Evolutionary conservation across 2,113 vertebrate genomes (phyloP), one percentile per base, ranked within the genome.

Genomic region (Petrocephalus zakoni): DNA sequence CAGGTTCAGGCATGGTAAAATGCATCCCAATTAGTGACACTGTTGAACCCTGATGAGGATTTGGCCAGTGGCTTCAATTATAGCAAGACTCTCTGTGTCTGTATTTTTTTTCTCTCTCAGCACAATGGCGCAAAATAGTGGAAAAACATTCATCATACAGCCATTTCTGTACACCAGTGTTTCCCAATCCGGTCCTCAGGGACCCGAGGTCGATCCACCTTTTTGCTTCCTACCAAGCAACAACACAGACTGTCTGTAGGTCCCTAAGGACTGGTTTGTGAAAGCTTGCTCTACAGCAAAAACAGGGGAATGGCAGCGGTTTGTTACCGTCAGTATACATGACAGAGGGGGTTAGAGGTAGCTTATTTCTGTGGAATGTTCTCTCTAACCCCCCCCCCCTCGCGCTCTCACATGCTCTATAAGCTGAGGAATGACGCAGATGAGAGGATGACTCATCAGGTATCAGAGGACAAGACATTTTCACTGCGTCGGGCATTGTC

Each of bases 401-500:
- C 64, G 89, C 83, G 88, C 37, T 87, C 53, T 75, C 49, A 8
- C 42, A 49, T 52, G 10, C 49, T 55, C 49, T 52, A 55, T 61
- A 64, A 87, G 56, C 55, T 37, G 25, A 21, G 46, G 61, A 89
- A 91, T 90, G 90, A 92, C 89, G 90, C 90, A 90, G 72, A 87
- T 86, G 34, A 42, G 46, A 7, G 37, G 72, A 90, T 93, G 92
- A 93, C 88, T 93, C 93, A 93, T 51, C 89, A 19, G 56, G 58
- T 90, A 90, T 89, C 90, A 51, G 37, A 91, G 90, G 91, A 92
- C 25, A 52, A 92, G 90, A 90, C 88, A 88, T 92, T 90, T 90
- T 85, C 87, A 53, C 89, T 49, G 81, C 21, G 85, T 84, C 75
- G 29, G 47, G 81, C 87, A 88, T 89, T 88, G 88, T 89, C 72